These are phyloP conservation scores for Papilio gigon DNA, from an alignment of 2,888 invertebrate species.

Conservation along the genomic window DNA sequence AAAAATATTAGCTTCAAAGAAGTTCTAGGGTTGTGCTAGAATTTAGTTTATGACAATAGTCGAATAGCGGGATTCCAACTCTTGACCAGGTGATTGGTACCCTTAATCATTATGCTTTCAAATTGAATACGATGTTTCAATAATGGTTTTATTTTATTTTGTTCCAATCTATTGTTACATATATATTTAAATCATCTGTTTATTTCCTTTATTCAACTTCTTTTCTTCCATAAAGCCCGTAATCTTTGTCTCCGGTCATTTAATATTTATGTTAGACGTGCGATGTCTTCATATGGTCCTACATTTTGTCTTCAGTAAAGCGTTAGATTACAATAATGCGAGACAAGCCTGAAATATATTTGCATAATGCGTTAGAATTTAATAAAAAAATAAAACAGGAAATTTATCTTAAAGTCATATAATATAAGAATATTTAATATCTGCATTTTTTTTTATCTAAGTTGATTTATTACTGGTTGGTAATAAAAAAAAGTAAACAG, in stretches of 20 bases:
- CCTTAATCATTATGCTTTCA: no score
- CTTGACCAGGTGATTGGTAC: no score
- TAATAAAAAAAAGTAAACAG: no score
- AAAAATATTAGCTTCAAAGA: no score
- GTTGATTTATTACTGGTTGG: no score
- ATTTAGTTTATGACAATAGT: no score
- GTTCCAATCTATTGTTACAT: neutral
- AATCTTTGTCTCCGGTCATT: constrained; percentile 18
- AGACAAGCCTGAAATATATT: neutral
- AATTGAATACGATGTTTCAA: neutral
- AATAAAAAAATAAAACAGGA: neutral
- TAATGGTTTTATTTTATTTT: neutral
- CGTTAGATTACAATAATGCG: neutral
- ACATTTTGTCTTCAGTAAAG: neutral
- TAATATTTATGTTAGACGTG: constrained; percentile 19
- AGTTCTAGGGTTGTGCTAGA: no score
- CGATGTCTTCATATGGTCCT: neutral
- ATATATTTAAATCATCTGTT: neutral
- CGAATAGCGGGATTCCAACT: no score
- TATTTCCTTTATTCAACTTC: neutral
- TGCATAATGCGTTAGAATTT: neutral
- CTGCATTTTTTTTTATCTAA: neutral
- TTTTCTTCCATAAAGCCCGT: constrained; percentile 11
- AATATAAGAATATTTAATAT: neutral
- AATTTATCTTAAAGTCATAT: neutral